Evolutionary conservation across 2,797 vertebrate species (phyloP).

Genomic region (Psittacula echo): DNA sequence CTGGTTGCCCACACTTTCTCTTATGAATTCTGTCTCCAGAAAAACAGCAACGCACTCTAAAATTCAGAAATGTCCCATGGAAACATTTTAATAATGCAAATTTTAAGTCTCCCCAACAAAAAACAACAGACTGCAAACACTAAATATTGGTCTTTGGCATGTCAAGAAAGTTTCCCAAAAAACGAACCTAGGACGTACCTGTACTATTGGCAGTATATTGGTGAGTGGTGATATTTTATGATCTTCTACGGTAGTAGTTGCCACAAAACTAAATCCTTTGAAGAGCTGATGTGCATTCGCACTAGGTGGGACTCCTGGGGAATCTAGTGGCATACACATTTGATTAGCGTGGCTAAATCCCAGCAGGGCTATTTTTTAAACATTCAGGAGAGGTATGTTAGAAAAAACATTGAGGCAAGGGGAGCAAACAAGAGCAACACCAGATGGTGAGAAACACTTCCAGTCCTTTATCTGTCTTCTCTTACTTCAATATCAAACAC

Average conservation of each 20-base stretch:
- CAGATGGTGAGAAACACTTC: not conserved
- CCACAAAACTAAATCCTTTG: slow-evolving; percentile 99
- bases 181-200: slow-evolving; percentile 77
- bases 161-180: not conserved
- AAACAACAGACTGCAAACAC: not conserved
- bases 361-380: not conserved
- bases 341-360: slow-evolving; percentile 13
- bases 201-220: slow-evolving; percentile 92
- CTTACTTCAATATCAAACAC: not conserved
- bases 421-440: not conserved
- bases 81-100: not conserved
- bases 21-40: not conserved
- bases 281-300: slow-evolving; percentile 98
- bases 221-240: slow-evolving; percentile 90
- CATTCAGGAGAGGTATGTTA: not conserved
- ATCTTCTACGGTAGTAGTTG: slow-evolving; percentile 89
- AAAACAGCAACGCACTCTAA: not conserved
- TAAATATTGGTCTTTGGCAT: not conserved
- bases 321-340: slow-evolving; percentile 83
- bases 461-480: not conserved
- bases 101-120: not conserved
- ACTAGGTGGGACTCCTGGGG: slow-evolving; percentile 96
- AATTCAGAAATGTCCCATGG: not conserved
- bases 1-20: not conserved
- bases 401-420: not conserved